Evolutionary conservation across 2,113 vertebrate species (phyloP).

Genomic region (Tonatia bakeri): DNA sequence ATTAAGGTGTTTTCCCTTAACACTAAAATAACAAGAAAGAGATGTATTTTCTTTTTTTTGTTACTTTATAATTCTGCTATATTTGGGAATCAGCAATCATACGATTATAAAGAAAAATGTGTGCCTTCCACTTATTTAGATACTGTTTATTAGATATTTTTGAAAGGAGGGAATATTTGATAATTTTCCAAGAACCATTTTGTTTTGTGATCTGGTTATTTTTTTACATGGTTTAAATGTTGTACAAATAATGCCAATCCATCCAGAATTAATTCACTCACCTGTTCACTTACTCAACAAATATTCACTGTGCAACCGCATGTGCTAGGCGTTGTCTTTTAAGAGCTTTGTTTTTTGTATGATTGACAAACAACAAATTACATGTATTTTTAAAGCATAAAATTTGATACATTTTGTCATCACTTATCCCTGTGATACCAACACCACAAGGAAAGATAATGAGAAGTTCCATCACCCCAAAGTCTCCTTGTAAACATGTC

Average conservation of each 20-base stretch:
- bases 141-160: neutral
- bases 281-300: neutral
- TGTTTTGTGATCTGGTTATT: neutral
- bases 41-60: neutral
- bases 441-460: neutral
- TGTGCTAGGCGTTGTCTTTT: neutral
- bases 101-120: neutral
- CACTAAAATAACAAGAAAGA: conserved; percentile 20
- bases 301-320: neutral
- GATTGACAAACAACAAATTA: neutral
- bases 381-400: neutral
- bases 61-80: neutral
- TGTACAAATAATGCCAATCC: neutral
- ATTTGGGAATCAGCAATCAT: neutral
- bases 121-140: neutral
- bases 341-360: neutral
- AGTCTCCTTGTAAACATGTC: neutral
- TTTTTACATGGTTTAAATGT: neutral
- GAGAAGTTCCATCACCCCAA: neutral
- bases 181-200: neutral
- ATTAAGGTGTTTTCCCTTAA: neutral
- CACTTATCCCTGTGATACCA: neutral
- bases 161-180: neutral
- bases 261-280: neutral
- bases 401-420: neutral